These are phyloP conservation scores for Hydrolagus affinis DNA, from an alignment of 2,113 vertebrate species.

Conservation along the genomic window DNA sequence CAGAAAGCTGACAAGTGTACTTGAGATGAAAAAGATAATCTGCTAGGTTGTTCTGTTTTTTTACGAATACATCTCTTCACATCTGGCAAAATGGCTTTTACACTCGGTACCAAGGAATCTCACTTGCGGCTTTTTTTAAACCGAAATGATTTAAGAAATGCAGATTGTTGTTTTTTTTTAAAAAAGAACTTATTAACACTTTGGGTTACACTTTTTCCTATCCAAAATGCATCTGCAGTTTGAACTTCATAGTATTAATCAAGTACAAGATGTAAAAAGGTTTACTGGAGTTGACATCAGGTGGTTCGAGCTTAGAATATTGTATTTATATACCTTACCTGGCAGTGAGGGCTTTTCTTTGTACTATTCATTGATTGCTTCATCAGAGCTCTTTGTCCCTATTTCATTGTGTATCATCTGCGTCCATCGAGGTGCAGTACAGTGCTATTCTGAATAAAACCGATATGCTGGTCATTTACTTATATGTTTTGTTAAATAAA, in stretches of 20 bases:
- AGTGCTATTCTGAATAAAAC: conserved; percentile 1
- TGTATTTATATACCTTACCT: conserved; percentile 15
- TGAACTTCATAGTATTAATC: neutral
- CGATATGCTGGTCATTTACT: conserved; percentile 29
- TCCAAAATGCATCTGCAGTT: neutral
- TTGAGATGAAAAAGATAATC: too few species aligned
- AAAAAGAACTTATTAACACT: neutral
- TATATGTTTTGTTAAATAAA: conserved; percentile 1
- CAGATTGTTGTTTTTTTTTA: too few species aligned
- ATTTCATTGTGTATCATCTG: neutral
- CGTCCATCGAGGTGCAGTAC: neutral
- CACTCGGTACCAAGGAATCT: too few species aligned
- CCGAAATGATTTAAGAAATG: too few species aligned
- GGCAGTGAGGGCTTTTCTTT: neutral
- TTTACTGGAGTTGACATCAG: neutral
- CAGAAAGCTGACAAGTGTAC: too few species aligned
- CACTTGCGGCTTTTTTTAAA: too few species aligned
- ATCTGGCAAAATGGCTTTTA: too few species aligned
- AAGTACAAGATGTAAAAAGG: neutral
- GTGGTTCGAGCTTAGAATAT: neutral
- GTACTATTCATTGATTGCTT: neutral
- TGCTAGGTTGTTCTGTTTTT: too few species aligned
- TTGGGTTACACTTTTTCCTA: neutral
- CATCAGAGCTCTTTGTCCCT: neutral
- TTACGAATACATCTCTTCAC: too few species aligned